Evolutionary conservation across 1,140 invertebrate species (phyloP), one percentile per base, ranked within the genome.

Genomic region (Meloidogyne floridensis): DNA sequence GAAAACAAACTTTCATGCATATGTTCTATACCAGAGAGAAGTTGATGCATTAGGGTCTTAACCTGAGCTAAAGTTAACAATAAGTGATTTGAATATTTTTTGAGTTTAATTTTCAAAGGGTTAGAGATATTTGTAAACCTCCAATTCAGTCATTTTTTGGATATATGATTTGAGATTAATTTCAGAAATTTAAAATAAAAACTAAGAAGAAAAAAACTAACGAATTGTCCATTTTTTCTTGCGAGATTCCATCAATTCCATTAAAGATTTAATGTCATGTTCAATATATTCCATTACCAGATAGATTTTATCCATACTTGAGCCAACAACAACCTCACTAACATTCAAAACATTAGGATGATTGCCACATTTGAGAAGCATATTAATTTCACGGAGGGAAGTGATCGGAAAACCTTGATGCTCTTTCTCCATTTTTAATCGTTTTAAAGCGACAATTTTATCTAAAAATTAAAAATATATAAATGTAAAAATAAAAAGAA

Each of bases 241-340:
- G 94, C 79, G 69, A 65, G 82, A 65, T 11, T 71, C 51, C 95
- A 99, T 97, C 0, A 95, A 96, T 91, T 98, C 96, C 95, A 99
- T 98, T 2, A 99, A 91, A 56, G 94, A 95, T 91, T 99, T 99
- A 4, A 99, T 92, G 90, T 99, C 97, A 88, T 99, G 97, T 88
- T 99, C 97, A 0, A 99, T 96, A 91, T 98, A 99, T 90, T 99
- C 98, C 98, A 99, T 99, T 0, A 98, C 97, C 84, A 99, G 96
- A 90, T 97, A 99, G 87, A 99, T 99, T 90, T 98, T 98, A 90
- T 99, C 97, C 95, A 99, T 98, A 87, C 98, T 98, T 86, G 95
- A 97, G 8, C 98, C 98, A 5, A 99, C 96, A 0, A 99, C 98
- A 84, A 99, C 98, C 92, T 99, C 98, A 82, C 95, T 92, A 0